Evolutionary conservation across 2,113 vertebrate genomes (phyloP).

Genomic region (Odocoileus virginianus): DNA sequence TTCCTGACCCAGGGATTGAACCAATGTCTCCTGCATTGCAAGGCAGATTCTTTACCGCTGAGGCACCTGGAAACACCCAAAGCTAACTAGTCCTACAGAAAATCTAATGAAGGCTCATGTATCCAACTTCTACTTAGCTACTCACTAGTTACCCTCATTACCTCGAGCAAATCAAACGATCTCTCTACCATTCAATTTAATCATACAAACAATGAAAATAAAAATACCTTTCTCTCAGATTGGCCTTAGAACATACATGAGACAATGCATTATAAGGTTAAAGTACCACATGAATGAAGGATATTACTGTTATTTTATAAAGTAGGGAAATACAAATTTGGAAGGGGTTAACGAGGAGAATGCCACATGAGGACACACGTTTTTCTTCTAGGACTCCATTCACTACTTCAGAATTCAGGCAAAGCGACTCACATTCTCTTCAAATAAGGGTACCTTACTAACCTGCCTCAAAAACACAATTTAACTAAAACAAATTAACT

Average conservation of each 20-base stretch:
- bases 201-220: not conserved
- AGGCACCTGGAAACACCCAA: not conserved
- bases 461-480: not conserved
- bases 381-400: not conserved
- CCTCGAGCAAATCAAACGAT: not conserved
- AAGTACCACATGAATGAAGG: not conserved
- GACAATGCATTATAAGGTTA: not conserved
- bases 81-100: not conserved
- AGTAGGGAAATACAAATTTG: not conserved
- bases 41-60: not conserved
- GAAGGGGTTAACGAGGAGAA: not conserved
- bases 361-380: rapidly evolving
- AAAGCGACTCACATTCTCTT: not conserved
- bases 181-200: not conserved
- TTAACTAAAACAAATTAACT: not conserved
- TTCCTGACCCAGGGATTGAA: not conserved
- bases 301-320: not conserved
- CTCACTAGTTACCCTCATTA: not conserved
- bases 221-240: not conserved
- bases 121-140: not conserved
- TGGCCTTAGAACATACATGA: not conserved
- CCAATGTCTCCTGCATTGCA: not conserved
- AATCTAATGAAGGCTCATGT: not conserved
- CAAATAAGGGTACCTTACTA: not conserved
- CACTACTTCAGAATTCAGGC: not conserved